A percentile compares a stretch with the other conserved stretches of the same genome.
These are phyloP conservation scores for Pollenia amentaria DNA, from an alignment of 2,888 invertebrate genomes.

Conservation along the genomic window DNA sequence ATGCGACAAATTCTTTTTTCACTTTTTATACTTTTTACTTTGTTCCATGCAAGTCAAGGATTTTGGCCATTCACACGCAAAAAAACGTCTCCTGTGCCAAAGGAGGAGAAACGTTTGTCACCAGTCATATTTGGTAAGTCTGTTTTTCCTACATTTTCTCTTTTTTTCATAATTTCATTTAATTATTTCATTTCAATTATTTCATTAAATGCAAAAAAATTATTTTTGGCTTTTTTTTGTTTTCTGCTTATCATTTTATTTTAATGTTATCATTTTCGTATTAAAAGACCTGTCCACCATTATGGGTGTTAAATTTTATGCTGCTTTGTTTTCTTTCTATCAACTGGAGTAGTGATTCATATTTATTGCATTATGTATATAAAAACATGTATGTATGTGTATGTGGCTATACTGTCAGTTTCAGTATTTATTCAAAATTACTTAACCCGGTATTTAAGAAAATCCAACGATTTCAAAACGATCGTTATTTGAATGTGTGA, in stretches of 20 bases:
- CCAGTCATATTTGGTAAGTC: conserved; percentile 83
- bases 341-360: conserved; percentile 20
- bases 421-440: too few species aligned
- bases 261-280: not conserved
- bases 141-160: conserved; percentile 2
- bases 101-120: conserved; percentile 76
- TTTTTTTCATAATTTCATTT: conserved; percentile 10
- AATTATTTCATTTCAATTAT: not conserved
- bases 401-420: too few species aligned
- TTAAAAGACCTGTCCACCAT: conserved; percentile 6
- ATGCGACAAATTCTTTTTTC: conserved; percentile 56
- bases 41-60: conserved; percentile 43
- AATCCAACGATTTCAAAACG: too few species aligned
- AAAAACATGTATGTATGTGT: too few species aligned
- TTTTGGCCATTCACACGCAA: conserved; percentile 67
- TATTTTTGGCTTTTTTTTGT: not conserved
- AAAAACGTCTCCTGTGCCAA: conserved; percentile 22
- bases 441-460: too few species aligned
- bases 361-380: not conserved
- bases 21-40: conserved; percentile 31
- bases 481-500: too few species aligned
- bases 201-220: not conserved
- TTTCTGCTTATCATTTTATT: not conserved
- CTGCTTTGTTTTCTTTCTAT: conserved; percentile 6
- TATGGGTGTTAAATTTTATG: not conserved